Evolutionary conservation across 2,888 invertebrate genomes (phyloP).

Genomic region (Epistrophella euchroma): DNA sequence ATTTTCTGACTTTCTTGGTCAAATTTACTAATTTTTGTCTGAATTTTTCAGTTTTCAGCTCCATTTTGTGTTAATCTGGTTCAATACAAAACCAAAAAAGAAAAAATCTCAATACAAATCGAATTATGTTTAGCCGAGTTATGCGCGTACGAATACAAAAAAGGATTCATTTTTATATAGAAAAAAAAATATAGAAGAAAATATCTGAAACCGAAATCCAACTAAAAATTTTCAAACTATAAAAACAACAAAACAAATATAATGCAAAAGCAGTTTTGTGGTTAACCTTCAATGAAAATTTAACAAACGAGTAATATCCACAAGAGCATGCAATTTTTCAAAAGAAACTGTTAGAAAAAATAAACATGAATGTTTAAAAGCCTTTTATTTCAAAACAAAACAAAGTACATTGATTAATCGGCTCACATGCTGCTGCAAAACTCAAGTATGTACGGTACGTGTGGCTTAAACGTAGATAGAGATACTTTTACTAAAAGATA

Average conservation of each 20-base stretch:
- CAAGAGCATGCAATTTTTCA: conserved; percentile 3
- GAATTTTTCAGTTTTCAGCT: too few relatives aligned
- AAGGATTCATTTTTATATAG: too few relatives aligned
- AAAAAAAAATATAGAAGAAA: too few relatives aligned
- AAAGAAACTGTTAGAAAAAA: not conserved
- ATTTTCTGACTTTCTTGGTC: too few relatives aligned
- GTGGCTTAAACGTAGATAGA: conserved; percentile 12
- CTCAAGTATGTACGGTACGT: conserved; percentile 26
- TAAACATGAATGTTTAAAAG: not conserved
- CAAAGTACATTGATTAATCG: conserved; percentile 27
- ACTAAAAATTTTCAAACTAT: not conserved
- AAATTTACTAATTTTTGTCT: too few relatives aligned
- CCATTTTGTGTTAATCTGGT: too few relatives aligned
- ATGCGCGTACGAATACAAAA: too few relatives aligned
- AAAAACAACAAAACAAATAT: not conserved
- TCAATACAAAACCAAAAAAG: too few relatives aligned
- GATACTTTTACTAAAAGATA: conserved; percentile 14
- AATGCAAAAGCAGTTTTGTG: conserved; percentile 1
- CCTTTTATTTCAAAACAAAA: conserved; percentile 9
- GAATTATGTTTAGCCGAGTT: too few relatives aligned
- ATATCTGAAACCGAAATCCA: not conserved
- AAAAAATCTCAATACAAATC: too few relatives aligned
- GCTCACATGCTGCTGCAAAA: conserved; percentile 30
- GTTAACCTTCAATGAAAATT: conserved; percentile 5
- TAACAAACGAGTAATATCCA: not conserved